phyloP scores from a whole-genome alignment of 2,113 vertebrate species.

The Illadopsis cleaveri region DNA sequence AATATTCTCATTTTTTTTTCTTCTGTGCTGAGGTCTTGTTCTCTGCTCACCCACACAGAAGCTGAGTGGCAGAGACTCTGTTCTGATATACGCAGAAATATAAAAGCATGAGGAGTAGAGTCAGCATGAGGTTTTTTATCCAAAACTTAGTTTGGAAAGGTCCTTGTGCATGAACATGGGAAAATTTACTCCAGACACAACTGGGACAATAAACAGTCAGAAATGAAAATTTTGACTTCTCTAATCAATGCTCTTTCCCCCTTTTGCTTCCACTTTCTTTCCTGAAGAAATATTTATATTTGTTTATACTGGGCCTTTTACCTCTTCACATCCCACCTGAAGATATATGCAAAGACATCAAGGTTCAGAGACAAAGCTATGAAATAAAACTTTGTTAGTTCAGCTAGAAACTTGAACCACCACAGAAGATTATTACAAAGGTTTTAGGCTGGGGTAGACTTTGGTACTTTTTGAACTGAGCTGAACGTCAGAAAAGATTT shows the following conservation, averaged over 20 bases:
- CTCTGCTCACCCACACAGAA: fast-evolving
- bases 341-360: neutral
- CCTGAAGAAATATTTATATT: neutral
- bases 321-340: neutral
- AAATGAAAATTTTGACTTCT: neutral
- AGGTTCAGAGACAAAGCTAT: neutral
- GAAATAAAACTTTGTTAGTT: constrained; percentile 1
- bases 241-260: neutral
- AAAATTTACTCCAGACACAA: neutral
- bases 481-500: neutral
- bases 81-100: neutral
- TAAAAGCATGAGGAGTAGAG: neutral
- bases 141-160: neutral
- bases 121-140: neutral
- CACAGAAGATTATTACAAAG: neutral
- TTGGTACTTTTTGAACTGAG: neutral
- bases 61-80: neutral
- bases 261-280: neutral
- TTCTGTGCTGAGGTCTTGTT: neutral
- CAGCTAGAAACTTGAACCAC: neutral
- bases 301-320: neutral
- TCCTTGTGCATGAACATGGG: neutral
- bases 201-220: neutral
- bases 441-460: neutral
- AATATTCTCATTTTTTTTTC: neutral